phyloP scores from a whole-genome alignment of 2,888 invertebrate genomes.

The Tortricodes alternella region DNA sequence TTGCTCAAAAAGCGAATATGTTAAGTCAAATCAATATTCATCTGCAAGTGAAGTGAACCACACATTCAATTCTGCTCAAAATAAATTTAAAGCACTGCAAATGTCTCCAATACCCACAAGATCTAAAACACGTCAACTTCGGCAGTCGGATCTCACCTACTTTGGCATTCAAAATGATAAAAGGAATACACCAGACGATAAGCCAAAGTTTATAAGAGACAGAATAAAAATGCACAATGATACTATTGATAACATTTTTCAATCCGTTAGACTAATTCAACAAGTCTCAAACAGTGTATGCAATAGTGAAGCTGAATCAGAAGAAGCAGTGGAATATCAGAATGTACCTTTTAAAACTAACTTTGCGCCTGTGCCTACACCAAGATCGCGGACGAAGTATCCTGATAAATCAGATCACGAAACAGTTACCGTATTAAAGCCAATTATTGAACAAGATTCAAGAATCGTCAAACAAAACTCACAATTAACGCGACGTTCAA shows the following conservation, averaged over 20 bases:
- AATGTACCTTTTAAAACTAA: conserved; percentile 60
- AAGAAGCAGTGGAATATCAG: conserved; percentile 69
- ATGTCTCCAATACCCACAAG: conserved; percentile 53
- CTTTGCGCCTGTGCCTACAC: conserved; percentile 61
- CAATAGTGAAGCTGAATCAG: conserved; percentile 73
- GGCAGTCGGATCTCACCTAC: conserved; percentile 83
- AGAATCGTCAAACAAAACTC: conserved; percentile 36
- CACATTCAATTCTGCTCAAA: conserved; percentile 39
- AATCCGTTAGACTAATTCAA: conserved; percentile 70
- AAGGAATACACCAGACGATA: conserved; percentile 25
- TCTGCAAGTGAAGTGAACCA: conserved; percentile 29
- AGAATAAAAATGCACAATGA: conserved; percentile 40
- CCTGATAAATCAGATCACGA: conserved; percentile 48
- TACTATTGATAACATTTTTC: conserved; percentile 59
- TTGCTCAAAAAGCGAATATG: conserved; percentile 38
- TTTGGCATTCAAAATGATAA: conserved; percentile 68
- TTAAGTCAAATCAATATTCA: not conserved
- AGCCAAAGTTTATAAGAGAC: conserved; percentile 33
- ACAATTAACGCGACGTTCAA: conserved; percentile 48
- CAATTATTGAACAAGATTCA: conserved; percentile 59
- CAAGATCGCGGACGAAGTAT: conserved; percentile 61
- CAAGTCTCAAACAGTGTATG: conserved; percentile 68
- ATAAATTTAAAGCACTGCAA: conserved; percentile 48
- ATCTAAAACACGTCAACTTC: conserved; percentile 74
- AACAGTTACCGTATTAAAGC: conserved; percentile 51